Evolutionary conservation across 92 coral and sea anemone species (phyloP), one percentile per base, ranked within the genome.

Genomic region (Porites rus): DNA sequence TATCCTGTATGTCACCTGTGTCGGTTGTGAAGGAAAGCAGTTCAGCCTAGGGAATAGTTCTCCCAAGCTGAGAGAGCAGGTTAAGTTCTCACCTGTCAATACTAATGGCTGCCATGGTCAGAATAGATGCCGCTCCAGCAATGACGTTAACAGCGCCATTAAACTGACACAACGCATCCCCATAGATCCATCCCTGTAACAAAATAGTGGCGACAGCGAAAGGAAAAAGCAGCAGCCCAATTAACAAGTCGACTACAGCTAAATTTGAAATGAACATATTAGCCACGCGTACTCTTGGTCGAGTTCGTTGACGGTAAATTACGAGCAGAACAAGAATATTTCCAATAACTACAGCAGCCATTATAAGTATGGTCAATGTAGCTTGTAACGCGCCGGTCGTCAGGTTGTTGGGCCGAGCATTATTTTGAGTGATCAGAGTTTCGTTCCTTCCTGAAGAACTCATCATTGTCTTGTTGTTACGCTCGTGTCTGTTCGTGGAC

Each of bases 121-220:
- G 93, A 61, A 97, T 95, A 2, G 99, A 95, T 19, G 96, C 91
- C 4, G 98, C 86, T 20, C 99, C 99, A 1, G 93, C 95, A 52
- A 90, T 79, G 89, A 97, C 90, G 87, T 97, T 95, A 62, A 93
- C 77, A 72, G 96, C 92, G 4, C 99, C 99, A 84, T 97, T 97
- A 51, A 97, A n/a, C 83, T 97, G 90, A 85, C 98, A 97, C 10
- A 86, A 74, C 8, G 94, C 80, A 22, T 96, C 88, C 8, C 90
- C 92, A 61, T 93, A 90, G 6, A 91, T 56, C 94, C 96, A 89
- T 17, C 87, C 88, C 1, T 87, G 86, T 31, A 77, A 77, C 9
- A 87, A 50, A 18, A 88, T 86, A 31, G 92, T 85, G 12, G 80
- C 88, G 1, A 95, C 91, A 0, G 98, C 90, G 65, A 95, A 88